A percentile compares a stretch with the other conserved stretches of the same genome.
Evolutionary conservation across 2,888 invertebrate genomes (phyloP).

Genomic region (Phortica magna): DNA sequence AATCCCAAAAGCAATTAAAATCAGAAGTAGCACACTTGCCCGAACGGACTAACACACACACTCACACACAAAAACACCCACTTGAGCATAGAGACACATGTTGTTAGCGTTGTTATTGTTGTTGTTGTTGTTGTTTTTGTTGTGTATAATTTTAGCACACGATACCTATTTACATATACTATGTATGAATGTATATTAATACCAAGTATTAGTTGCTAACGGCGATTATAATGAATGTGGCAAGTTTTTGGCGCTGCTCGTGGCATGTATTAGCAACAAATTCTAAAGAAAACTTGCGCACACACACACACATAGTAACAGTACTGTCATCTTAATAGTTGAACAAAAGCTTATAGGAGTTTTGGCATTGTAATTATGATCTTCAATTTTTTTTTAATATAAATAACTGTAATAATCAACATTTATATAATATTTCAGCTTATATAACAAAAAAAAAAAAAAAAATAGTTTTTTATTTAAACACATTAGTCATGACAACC

Average conservation of each 20-base stretch:
- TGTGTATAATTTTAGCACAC: background rate
- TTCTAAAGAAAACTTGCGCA: conserved; percentile 48
- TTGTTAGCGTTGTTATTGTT: background rate
- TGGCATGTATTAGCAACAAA: conserved; percentile 10
- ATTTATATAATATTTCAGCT: too few species aligned
- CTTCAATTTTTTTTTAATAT: too few species aligned
- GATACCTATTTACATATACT: background rate
- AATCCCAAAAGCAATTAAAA: conserved; percentile 64
- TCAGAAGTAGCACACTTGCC: conserved; percentile 25
- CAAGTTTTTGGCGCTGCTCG: background rate
- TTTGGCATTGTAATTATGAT: too few species aligned
- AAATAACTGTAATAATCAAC: too few species aligned
- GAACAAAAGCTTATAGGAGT: too few species aligned
- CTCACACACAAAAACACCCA: conserved; percentile 41
- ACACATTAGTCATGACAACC: too few species aligned
- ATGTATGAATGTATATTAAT: background rate
- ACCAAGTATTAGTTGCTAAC: background rate
- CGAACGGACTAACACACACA: conserved; percentile 25
- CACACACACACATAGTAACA: conserved; percentile 27
- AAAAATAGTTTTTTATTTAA: too few species aligned
- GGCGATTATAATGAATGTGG: background rate
- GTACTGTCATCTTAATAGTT: too few species aligned
- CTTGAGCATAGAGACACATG: conserved; percentile 44
- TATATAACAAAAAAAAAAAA: too few species aligned
- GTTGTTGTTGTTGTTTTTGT: conserved; percentile 27